phyloP scores from a whole-genome alignment of 2,888 invertebrate species.

The Phlogophora meticulosa region DNA sequence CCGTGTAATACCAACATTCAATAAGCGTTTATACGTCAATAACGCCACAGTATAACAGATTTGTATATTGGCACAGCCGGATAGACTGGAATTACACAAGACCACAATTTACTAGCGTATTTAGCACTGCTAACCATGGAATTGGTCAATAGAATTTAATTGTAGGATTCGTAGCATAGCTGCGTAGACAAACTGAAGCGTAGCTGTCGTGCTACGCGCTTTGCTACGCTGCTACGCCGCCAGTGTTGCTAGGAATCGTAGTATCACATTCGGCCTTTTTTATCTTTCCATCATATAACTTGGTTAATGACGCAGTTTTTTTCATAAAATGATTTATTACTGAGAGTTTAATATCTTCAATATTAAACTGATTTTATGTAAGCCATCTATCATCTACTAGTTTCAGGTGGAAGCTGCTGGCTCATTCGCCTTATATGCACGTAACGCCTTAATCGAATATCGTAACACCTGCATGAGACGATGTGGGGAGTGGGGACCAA shows the following conservation, averaged over 20 bases:
- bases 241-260: conserved; percentile 2
- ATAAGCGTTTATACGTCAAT: conserved; percentile 26
- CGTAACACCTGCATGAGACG: conserved; percentile 15
- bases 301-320: too few species aligned
- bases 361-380: not conserved
- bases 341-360: too few species aligned
- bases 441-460: conserved; percentile 16
- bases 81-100: conserved; percentile 9
- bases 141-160: not conserved
- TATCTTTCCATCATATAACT: too few species aligned
- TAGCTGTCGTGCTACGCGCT: conserved; percentile 33
- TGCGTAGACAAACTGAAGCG: conserved; percentile 29
- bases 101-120: conserved; percentile 1
- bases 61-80: conserved; percentile 7
- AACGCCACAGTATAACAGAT: conserved; percentile 19
- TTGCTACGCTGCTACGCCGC: conserved; percentile 34
- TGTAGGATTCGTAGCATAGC: conserved; percentile 19
- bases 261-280: not conserved
- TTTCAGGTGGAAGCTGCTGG: not conserved
- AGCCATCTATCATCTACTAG: conserved; percentile 11
- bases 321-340: too few species aligned
- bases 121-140: not conserved
- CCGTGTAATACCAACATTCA: conserved; percentile 18
- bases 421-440: not conserved
- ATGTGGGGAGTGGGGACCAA: conserved; percentile 1